Conservation (phyloP, 2,113 vertebrate species). For the Xenopus tropicalis region DNA sequence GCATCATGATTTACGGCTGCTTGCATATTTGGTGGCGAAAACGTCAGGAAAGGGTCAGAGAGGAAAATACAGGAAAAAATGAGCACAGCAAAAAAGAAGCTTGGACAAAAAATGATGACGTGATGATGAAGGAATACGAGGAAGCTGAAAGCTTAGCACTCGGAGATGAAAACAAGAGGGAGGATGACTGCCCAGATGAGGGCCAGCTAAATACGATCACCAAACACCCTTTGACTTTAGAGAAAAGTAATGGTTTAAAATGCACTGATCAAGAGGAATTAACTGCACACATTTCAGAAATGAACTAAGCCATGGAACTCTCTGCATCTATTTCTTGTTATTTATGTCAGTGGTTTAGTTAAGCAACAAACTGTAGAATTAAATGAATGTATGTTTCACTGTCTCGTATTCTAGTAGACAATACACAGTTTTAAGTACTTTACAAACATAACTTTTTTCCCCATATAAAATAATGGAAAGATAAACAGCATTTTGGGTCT, state of each 20-base stretch:
- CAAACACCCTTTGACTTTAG: slow-evolving; percentile 55
- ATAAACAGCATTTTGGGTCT: no score
- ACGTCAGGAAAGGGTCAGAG: slow-evolving; percentile 41
- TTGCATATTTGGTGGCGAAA: slow-evolving; percentile 65
- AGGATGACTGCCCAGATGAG: slow-evolving; percentile 35
- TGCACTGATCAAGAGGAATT: slow-evolving; percentile 55
- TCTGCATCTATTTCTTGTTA: no score
- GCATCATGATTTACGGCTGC: slow-evolving; percentile 74
- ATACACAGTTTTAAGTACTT: no score
- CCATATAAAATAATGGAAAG: no score
- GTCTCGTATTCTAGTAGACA: no score
- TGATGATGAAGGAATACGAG: background rate
- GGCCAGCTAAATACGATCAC: slow-evolving; percentile 55
- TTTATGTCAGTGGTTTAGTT: no score
- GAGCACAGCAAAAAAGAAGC: slow-evolving; percentile 6
- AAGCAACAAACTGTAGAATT: no score
- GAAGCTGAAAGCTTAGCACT: slow-evolving; percentile 32
- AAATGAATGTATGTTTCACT: no score
- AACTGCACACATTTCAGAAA: slow-evolving; percentile 21
- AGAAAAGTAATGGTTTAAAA: slow-evolving; percentile 36
- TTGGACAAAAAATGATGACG: background rate
- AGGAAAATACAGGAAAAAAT: background rate
- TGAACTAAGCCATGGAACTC: slow-evolving; percentile 11
- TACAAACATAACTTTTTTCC: no score
- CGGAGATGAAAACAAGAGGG: slow-evolving; percentile 47